Conservation (phyloP, 2,113 vertebrate species). For the Nannospalax galili region DNA sequence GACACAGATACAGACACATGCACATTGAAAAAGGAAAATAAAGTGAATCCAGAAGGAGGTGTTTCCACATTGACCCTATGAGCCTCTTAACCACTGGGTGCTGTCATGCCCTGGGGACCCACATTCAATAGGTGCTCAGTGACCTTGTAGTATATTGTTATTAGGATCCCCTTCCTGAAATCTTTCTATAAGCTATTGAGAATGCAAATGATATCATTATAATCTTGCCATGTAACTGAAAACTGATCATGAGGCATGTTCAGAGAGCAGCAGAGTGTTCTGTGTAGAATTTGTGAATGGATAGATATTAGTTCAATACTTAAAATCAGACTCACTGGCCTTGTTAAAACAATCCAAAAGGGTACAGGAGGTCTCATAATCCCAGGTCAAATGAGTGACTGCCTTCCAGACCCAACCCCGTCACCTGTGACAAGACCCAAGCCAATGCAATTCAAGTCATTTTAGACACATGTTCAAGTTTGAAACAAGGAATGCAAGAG, state of each 20-base stretch:
- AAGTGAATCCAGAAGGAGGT: neutral
- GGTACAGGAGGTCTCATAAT: neutral
- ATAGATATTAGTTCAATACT: neutral
- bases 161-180: neutral
- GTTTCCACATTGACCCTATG: neutral
- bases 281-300: neutral
- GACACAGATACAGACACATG: neutral
- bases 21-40: neutral
- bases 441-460: neutral
- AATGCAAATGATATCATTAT: constrained; percentile 30
- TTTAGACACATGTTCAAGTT: constrained; percentile 12
- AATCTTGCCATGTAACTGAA: neutral
- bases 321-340: neutral
- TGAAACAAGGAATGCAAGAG: constrained; percentile 16
- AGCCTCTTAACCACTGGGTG: neutral
- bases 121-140: neutral
- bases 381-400: neutral
- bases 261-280: neutral
- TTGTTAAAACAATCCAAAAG: constrained; percentile 14
- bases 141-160: neutral
- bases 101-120: neutral
- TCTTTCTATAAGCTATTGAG: neutral
- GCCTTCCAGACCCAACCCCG: neutral
- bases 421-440: neutral
- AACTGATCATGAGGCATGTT: neutral